Evolutionary conservation across 1,140 invertebrate genomes (phyloP), one percentile per base, ranked within the genome.

Genomic region (Druon quercuslanigerum): DNA sequence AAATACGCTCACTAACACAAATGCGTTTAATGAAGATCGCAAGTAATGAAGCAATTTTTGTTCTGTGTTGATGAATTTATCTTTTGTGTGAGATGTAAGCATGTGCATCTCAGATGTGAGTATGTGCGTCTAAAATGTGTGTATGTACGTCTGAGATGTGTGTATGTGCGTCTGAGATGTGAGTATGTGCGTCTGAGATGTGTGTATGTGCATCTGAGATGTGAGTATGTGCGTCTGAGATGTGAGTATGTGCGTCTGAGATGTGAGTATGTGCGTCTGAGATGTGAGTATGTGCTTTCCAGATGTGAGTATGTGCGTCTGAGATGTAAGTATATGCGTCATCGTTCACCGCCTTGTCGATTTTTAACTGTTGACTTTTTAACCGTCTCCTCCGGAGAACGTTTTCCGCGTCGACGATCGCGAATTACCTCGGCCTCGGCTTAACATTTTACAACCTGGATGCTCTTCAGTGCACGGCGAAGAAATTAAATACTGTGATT

Each of bases 351-450:
- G 77, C 73, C 72, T 74, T 20, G 73, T 20, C 54, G 73, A 74
- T 78, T 74, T 40, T 74, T 78, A 74, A 74, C 50, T 71, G 19
- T 72, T 71, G 46, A 50, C 25, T 50, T 71, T 66, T 73, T 4
- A 40, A 50, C 46, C 71, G 71, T n/a, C 9, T 40, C 20, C 73
- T 56, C 25, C 25, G 25, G 14, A 12, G 50, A 51, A 17, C 73
- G 73, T 50, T 74, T 74, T 60, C 50, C 19, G 56, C 20, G 19
- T 57, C 56, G 56, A 17, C 56, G 56, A 57, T 57, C 56, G 19
- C 9, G 12, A 20, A 57, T 57, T 57, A 57, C 19, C 17, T 33
- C 56, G 17, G 19, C 20, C 40, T 46, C 40, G 40, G 7, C 7
- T 46, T 46, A 46, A 46, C 40, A 9, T 57, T 57, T 25, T 57